These are phyloP conservation scores for Mirza zaza DNA, from an alignment of 2,113 vertebrate genomes.

Conservation along the genomic window DNA sequence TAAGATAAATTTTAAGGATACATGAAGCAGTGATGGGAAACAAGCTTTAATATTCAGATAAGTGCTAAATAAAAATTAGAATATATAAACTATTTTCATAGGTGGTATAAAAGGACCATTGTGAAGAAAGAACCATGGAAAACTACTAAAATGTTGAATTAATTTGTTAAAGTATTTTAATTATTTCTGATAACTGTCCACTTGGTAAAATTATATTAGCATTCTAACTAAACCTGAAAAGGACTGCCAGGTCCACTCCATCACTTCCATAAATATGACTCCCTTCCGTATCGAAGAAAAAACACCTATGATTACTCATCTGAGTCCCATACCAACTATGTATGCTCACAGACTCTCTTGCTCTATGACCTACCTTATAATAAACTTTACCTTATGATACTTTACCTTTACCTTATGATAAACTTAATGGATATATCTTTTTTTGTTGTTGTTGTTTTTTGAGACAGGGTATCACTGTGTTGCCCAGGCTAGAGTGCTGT, in stretches of 20 bases:
- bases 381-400: too few species aligned
- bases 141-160: conserved; percentile 1
- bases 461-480: too few species aligned
- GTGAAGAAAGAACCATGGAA: neutral
- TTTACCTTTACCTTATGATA: neutral
- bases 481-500: too few species aligned
- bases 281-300: neutral
- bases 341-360: neutral
- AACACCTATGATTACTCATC: neutral
- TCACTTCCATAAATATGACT: neutral
- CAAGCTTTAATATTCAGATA: conserved; percentile 7
- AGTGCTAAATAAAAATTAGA: neutral
- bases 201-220: neutral
- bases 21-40: neutral
- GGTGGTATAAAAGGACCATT: neutral
- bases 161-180: neutral
- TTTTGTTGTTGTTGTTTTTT: too few species aligned
- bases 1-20: neutral
- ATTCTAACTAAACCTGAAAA: neutral
- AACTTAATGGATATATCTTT: neutral
- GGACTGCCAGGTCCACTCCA: neutral
- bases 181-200: conserved; percentile 1
- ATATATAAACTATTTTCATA: conserved; percentile 21
- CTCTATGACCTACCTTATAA: neutral
- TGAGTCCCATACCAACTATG: neutral